Evolutionary conservation across 2,113 vertebrate genomes (phyloP), one percentile per base, ranked within the genome.

Genomic region (Rhabdomys dilectus): DNA sequence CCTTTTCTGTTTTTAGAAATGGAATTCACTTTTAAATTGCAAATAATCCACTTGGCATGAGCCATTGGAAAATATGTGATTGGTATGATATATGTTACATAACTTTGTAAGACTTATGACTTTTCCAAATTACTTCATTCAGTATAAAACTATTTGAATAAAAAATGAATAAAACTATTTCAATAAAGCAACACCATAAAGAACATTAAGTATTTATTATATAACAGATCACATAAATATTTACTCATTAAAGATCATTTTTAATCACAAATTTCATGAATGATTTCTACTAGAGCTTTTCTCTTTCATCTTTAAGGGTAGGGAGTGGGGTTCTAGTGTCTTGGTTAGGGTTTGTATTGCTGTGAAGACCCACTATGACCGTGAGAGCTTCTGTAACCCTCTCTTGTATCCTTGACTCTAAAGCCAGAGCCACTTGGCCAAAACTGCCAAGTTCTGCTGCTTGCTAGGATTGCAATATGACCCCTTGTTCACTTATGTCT

Each of bases 121-220:
- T 93, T 94, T 95, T 58, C 56, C 0, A 72, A 91, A 60, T 84
- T 95, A 93, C 58, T 95, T 68, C 77, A 86, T 88, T 70, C 16
- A 89, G 62, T 29, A 62, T n/a, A 87, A 91, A 22, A 17, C 45
- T 91, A 26, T 66, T 96, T 94, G 91, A 36, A 80, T 53, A 84
- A 91, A 94, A 95, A 96, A 84, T 62, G 88, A 92, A 70, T 81
- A 48, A 84, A 92, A 88, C 53, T 29, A 88, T 5, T 91, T 95
- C 34, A 72, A 45, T 64, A 90, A 94, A 94, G 72, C n/a, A 92
- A 85, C 45, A 39, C n/a, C 39, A 94, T 77, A 94, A 92, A 84
- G 81, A 86, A 95, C 82, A 91, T 24, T 16, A 19, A 81, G 80
- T n/a, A 56, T 93, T 66, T 76, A n/a, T 66, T 76, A 34, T 64